Evolutionary conservation across 2,888 invertebrate species (phyloP).

Genomic region (Helobdella robusta): DNA sequence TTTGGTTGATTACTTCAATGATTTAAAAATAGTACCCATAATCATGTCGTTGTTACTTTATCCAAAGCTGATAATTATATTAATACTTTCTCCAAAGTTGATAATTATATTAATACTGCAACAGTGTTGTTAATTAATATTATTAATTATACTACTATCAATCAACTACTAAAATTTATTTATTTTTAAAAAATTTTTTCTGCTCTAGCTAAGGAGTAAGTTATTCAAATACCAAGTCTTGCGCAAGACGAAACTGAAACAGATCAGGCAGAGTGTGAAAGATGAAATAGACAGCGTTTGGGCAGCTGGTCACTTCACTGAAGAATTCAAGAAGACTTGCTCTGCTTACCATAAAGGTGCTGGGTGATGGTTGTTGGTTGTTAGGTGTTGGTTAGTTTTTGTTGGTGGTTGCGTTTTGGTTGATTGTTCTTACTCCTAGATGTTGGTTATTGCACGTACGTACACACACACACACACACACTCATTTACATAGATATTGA

Average conservation of each 20-base stretch:
- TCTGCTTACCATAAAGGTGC: background rate
- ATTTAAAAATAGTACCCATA: too few species aligned
- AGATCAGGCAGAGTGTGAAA: background rate
- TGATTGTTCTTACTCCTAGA: too few species aligned
- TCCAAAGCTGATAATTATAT: too few species aligned
- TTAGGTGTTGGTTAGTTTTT: too few species aligned
- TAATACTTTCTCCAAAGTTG: constrained; percentile 2
- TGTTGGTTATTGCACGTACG: too few species aligned
- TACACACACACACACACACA: too few species aligned
- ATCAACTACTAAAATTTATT: background rate
- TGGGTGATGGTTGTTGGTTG: background rate
- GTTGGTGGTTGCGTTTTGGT: too few species aligned
- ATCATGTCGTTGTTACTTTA: too few species aligned
- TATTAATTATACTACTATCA: background rate
- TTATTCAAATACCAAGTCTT: background rate
- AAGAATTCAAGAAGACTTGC: constrained; percentile 2
- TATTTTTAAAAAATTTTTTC: background rate
- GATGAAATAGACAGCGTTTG: background rate
- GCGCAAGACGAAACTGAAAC: background rate
- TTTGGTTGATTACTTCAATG: too few species aligned
- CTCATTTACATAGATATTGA: background rate
- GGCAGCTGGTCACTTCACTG: constrained; percentile 3
- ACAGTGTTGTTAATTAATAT: too few species aligned
- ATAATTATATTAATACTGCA: too few species aligned
- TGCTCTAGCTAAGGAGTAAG: background rate